These are phyloP conservation scores for Tonatia bakeri DNA, from an alignment of 2,113 vertebrate genomes.

Conservation along the genomic window DNA sequence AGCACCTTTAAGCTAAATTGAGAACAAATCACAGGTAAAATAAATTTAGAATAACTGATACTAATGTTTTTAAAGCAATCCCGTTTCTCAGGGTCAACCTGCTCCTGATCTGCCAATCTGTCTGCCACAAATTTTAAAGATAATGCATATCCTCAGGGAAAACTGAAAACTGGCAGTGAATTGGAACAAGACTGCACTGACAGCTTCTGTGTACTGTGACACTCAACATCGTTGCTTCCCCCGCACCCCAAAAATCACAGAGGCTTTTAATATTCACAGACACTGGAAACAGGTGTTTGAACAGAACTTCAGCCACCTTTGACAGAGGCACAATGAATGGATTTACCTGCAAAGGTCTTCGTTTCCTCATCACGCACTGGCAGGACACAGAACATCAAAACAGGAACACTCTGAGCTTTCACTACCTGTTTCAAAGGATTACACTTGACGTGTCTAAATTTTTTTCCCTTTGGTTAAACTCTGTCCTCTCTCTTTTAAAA, in stretches of 20 bases:
- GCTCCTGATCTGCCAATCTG: neutral
- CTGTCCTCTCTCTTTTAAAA: conserved; percentile 59
- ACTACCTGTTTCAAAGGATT: conserved; percentile 61
- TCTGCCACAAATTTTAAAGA: conserved; percentile 7
- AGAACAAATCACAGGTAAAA: conserved; percentile 35
- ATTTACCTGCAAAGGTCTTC: conserved; percentile 57
- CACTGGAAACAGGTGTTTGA: conserved; percentile 71
- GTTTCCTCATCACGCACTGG: conserved; percentile 58
- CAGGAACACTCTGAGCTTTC: conserved; percentile 10
- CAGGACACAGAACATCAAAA: conserved; percentile 62
- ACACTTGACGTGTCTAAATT: conserved; percentile 70
- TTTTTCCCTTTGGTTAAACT: conserved; percentile 43
- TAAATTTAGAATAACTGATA: conserved; percentile 37
- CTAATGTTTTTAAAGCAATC: neutral
- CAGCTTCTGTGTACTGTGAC: conserved; percentile 55
- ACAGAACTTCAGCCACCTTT: conserved; percentile 63
- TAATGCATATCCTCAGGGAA: conserved; percentile 9
- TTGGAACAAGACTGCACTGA: conserved; percentile 26
- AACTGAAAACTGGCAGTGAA: neutral
- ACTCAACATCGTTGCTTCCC: conserved; percentile 48
- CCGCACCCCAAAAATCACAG: conserved; percentile 43
- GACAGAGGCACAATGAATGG: conserved; percentile 65
- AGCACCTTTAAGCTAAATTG: neutral
- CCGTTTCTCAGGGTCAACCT: neutral
- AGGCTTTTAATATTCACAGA: conserved; percentile 63